A percentile compares a stretch with the other conserved stretches of the same genome.
phyloP scores from a whole-genome alignment of 2,797 vertebrate species.

The Enteromius fasciolatus region DNA sequence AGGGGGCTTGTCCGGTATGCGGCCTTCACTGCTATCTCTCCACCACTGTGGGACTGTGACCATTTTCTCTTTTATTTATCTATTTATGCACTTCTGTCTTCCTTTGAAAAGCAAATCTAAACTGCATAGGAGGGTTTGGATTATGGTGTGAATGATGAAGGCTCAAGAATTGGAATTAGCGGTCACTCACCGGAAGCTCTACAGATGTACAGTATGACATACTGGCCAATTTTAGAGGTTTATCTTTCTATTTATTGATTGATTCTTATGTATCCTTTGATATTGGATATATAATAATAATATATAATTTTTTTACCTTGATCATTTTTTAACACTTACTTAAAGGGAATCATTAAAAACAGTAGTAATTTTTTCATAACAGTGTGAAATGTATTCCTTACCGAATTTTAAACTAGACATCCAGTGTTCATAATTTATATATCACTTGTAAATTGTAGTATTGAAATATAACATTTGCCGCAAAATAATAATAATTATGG shows the following conservation, averaged over 20 bases:
- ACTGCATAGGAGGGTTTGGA: constrained; percentile 17
- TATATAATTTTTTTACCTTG: background rate
- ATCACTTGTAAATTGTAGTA: background rate
- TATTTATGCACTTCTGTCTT: constrained; percentile 49
- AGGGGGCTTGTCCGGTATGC: constrained; percentile 62
- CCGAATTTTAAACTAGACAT: background rate
- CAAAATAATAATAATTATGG: background rate
- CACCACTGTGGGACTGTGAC: constrained; percentile 53
- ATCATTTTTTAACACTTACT: background rate
- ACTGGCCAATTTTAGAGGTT: background rate
- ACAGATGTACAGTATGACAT: background rate
- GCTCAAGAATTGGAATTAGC: background rate
- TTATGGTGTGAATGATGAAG: background rate
- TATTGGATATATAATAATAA: background rate
- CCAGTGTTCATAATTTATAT: background rate
- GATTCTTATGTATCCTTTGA: background rate
- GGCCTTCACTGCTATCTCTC: constrained; percentile 55
- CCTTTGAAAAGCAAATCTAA: constrained; percentile 46
- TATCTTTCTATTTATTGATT: background rate
- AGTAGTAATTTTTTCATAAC: background rate
- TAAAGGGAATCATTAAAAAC: background rate
- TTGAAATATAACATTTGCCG: no score
- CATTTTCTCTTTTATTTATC: constrained; percentile 57
- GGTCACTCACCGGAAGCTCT: background rate
- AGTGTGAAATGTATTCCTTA: background rate